Evolutionary conservation across 2,113 vertebrate species (phyloP), one percentile per base, ranked within the genome.

Genomic region (Mellivora capensis): DNA sequence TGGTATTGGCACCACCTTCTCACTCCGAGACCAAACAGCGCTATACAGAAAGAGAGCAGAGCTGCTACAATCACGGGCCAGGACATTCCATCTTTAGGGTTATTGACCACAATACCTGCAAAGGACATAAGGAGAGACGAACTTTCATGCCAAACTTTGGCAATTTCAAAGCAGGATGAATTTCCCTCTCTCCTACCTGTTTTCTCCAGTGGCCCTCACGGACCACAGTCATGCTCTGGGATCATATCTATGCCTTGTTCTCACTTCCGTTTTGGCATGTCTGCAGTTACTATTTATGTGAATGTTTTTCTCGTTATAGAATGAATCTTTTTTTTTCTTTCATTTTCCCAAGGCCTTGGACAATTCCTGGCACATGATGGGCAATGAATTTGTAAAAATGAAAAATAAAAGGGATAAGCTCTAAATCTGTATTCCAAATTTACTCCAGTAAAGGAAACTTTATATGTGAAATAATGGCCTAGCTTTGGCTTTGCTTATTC

Each of bases 1-100:
- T 98, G 98, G 84, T 98, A 98, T 5, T 98, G 98, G 61, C 97
- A 98, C 98, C 98, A 98, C 95, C 98, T 99, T 95, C 98, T 98
- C 91, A 99, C 77, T 83, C 96, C 98, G 69, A 98, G 52, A 61
- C 72, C 95, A 88, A 99, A 90, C 0, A 98, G 39, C 29, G 80
- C 2, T 0, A 85, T 18, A 77, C 98, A 98, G 96, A 95, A 72
- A 67, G 98, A 85, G 54, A 99, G 97, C 80, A 99, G 91, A 80
- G 93, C 1, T 0, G 98, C 93, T n/a, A 98, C 95, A 3, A 94
- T 59, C 14, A 95, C 13, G 4, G 98, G 97, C 98, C 98, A 99
- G 67, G 97, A 94, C 93, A 98, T 98, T n/a, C 0, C 57, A 12
- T 31, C 54, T 72, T 39, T 49, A 93, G 95, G 54, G 0, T 0